Evolutionary conservation across 2,888 invertebrate genomes (phyloP).

Genomic region (Idaea dimidiata): DNA sequence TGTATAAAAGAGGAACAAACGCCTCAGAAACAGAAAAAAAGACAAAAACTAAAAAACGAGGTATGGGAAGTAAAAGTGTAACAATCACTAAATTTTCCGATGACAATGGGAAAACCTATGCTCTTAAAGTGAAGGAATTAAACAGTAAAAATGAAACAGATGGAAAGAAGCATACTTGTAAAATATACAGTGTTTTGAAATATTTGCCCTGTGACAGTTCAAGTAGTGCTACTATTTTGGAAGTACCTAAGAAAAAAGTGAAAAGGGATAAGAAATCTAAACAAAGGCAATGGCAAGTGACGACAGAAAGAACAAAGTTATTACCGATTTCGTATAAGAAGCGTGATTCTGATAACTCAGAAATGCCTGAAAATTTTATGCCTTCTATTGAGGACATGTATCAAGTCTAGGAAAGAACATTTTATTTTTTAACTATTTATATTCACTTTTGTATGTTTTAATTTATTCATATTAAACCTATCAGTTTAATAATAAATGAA

Average conservation of each 20-base stretch:
- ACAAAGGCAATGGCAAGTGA: slow-evolving; percentile 12
- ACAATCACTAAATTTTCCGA: slow-evolving; percentile 54
- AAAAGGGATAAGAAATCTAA: slow-evolving; percentile 47
- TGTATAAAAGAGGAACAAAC: slow-evolving; percentile 16
- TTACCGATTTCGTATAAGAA: slow-evolving; percentile 40
- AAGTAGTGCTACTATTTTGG: slow-evolving; percentile 42
- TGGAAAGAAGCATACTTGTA: slow-evolving; percentile 36
- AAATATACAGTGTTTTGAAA: slow-evolving; percentile 55
- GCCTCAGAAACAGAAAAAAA: slow-evolving; percentile 29
- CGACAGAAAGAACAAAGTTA: slow-evolving; percentile 22
- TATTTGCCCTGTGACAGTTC: slow-evolving; percentile 49
- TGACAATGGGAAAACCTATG: slow-evolving; percentile 48
- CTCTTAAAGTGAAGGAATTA: slow-evolving; percentile 56
- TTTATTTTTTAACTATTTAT: background rate
- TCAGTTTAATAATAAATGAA: too few relatives aligned
- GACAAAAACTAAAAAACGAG: slow-evolving; percentile 34
- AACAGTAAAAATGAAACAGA: slow-evolving; percentile 24
- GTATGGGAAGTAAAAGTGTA: slow-evolving; percentile 33
- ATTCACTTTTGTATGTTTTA: too few relatives aligned
- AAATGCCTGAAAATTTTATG: slow-evolving; percentile 54
- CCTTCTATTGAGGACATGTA: slow-evolving; percentile 56
- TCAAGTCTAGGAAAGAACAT: slow-evolving; percentile 12
- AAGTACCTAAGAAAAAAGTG: slow-evolving; percentile 38
- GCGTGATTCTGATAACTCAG: slow-evolving; percentile 48
- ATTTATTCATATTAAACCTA: too few relatives aligned